Evolutionary conservation across 2,888 invertebrate species (phyloP), one percentile per base, ranked within the genome.

Genomic region (Eupeodes latifasciatus): DNA sequence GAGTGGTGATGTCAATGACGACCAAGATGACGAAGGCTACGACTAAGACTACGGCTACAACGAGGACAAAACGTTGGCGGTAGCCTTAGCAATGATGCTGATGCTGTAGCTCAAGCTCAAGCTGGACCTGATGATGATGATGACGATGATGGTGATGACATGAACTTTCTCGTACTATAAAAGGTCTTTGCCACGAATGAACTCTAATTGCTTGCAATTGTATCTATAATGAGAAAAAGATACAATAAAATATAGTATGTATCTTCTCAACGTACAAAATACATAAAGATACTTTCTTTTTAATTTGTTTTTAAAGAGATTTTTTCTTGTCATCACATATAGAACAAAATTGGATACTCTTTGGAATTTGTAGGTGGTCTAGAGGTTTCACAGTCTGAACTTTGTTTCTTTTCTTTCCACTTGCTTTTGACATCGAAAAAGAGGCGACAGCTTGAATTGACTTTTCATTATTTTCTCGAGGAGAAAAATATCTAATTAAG

Each of bases 201-300:
- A 80, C 87, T 72, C 80, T 80, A 87, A 87, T 87, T 87, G 87
- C 64, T 53, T 79, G 80, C 87, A 84, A 84, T 83, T 87, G 83
- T 87, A 77, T 83, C 87, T 87, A 57, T 80, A 87, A 87, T 77
- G 87, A 84, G 84, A 87, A 87, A 87, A 80, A 71, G 80, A 87
- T 72, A 87, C 76, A 87, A 77, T 80, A 74, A 80, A 77, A 64
- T 64, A 79, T 71, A 71, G 71, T 27, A 27, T 27, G 27, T 27
- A 27, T 27, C 27, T 27, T 27, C 27, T 27, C 3, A 27, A 27
- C 27, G 27, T 27, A 27, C 27, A 27, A 2, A 27, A 27, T 27
- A 27, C 61, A 74, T 76, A 34, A 49, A 69, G 49, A 53, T 14
- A 78, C 66, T 78, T 75, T 64, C 66, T 74, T 75, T 64, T 19